A percentile compares a stretch with the other conserved stretches of the same genome.
These are phyloP conservation scores for Eudasyphora cyanicolor DNA, from an alignment of 2,888 invertebrate species.

Conservation along the genomic window DNA sequence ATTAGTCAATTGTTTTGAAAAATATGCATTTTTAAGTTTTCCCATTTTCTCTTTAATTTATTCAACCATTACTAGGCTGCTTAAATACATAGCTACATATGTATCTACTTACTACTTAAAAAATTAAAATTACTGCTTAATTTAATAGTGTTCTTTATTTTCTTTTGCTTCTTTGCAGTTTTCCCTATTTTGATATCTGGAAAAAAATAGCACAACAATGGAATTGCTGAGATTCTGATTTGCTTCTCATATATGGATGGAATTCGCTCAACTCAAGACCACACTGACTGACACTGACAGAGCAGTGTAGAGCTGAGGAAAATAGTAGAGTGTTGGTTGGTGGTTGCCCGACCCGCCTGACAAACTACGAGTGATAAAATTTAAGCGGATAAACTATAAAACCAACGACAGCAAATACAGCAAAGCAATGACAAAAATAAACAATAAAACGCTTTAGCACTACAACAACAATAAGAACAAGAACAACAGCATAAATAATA, in stretches of 20 bases:
- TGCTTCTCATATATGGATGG: background rate
- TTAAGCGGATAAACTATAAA: conserved; percentile 15
- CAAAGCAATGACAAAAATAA: background rate
- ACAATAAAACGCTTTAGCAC: background rate
- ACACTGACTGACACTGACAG: background rate
- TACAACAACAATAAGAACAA: background rate
- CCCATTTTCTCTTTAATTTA: too few relatives aligned
- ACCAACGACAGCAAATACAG: background rate
- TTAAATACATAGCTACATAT: too few relatives aligned
- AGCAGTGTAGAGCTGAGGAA: background rate
- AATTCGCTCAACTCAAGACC: background rate
- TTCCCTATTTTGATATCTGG: conserved; percentile 15
- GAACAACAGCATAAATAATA: background rate
- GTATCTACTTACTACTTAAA: too few relatives aligned
- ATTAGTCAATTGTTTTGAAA: too few relatives aligned
- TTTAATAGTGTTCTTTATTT: background rate
- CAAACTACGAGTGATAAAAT: conserved; percentile 13
- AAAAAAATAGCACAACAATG: conserved; percentile 1
- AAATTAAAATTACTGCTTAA: too few relatives aligned
- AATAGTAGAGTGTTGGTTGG: background rate
- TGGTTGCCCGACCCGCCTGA: background rate
- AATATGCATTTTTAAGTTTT: too few relatives aligned
- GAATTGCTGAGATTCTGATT: conserved; percentile 11
- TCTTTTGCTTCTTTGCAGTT: conserved; percentile 31
- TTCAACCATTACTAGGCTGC: too few relatives aligned